Conservation (phyloP, 2,797 vertebrate species). For the Pelobates cultripes region DNA sequence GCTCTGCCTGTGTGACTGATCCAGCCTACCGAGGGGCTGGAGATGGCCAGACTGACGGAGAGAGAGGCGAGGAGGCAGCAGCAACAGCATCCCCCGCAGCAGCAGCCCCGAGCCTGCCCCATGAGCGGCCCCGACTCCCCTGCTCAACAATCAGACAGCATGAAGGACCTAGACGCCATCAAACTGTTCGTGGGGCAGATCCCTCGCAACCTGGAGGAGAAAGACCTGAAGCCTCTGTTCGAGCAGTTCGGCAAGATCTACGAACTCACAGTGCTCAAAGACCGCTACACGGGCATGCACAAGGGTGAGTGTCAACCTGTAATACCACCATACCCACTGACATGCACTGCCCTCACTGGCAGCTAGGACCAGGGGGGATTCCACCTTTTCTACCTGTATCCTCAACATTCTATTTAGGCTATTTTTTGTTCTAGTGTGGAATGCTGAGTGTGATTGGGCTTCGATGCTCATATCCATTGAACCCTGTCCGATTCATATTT, state of each 20-base stretch:
- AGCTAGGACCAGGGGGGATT: too few relatives aligned
- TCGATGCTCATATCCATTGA: too few relatives aligned
- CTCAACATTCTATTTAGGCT: too few relatives aligned
- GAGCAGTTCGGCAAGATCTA: conserved; percentile 98
- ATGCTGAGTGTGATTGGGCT: too few relatives aligned
- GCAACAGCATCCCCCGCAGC: conserved; percentile 75
- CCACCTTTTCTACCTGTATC: too few relatives aligned
- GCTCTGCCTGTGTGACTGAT: conserved; percentile 67
- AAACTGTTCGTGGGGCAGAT: conserved; percentile 99
- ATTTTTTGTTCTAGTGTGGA: too few relatives aligned
- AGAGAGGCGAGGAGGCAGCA: conserved; percentile 89
- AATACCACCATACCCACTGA: neutral
- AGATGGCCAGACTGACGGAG: conserved; percentile 96
- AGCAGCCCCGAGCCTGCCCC: conserved; percentile 83
- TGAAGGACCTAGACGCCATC: conserved; percentile 98
- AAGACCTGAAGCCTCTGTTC: conserved; percentile 95
- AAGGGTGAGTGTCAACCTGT: conserved; percentile 82
- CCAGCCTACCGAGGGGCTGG: conserved; percentile 87
- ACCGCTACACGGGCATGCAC: conserved; percentile 98
- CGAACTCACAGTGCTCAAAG: conserved; percentile 97
- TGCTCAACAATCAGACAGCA: conserved; percentile 88
- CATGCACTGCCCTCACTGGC: neutral
- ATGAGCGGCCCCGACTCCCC: conserved; percentile 88
- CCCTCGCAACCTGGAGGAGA: conserved; percentile 96
- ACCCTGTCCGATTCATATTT: too few relatives aligned